These are phyloP conservation scores for Tenualosa thibaudeaui DNA, from an alignment of 2,797 vertebrate species.

Conservation along the genomic window DNA sequence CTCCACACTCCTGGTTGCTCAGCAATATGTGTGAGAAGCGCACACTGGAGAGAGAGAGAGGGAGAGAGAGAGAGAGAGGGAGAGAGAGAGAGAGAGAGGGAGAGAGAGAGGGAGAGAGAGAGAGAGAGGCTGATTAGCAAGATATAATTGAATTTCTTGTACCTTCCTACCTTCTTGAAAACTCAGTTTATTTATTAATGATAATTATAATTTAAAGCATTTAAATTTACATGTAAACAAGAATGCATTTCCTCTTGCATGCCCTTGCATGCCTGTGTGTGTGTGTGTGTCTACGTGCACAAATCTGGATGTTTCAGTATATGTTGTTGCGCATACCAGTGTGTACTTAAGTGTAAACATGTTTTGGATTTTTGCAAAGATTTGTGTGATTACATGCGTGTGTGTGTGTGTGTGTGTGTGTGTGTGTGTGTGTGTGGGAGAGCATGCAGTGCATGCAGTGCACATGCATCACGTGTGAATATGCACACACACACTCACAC, in stretches of 20 bases:
- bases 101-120: background rate
- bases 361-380: background rate
- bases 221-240: conserved; percentile 4
- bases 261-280: background rate
- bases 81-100: background rate
- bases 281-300: background rate
- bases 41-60: background rate
- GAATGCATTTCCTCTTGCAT: conserved; percentile 4
- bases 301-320: background rate
- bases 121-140: background rate
- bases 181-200: no score
- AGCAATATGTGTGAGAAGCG: conserved; percentile 14
- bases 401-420: conserved; percentile 12
- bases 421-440: background rate
- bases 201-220: background rate
- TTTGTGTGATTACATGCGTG: background rate
- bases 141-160: no score
- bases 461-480: no score
- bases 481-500: no score
- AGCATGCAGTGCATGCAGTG: no score
- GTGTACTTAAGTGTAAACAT: background rate
- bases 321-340: background rate
- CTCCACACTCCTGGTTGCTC: conserved; percentile 34
- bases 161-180: no score
- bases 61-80: background rate